Evolutionary conservation across 1,140 invertebrate species (phyloP), one percentile per base, ranked within the genome.

Genomic region (Bacillus rossius): DNA sequence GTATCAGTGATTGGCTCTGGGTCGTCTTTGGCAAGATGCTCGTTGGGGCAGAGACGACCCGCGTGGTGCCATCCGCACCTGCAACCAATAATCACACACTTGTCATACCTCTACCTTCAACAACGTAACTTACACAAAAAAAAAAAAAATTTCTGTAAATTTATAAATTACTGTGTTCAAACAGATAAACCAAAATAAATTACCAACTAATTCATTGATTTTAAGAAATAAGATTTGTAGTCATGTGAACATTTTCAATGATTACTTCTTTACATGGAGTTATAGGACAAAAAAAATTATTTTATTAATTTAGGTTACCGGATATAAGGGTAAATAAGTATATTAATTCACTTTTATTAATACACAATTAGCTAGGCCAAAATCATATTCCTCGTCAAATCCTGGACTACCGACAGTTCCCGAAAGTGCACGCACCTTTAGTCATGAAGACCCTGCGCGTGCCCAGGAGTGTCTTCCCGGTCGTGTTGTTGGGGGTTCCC

Each of bases 361-460:
- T 40, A 10, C 10, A 40, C n/a, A 40, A 40, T 13, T 40, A 13
- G 10, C n/a, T 40, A 40, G n/a, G 10, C n/a, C n/a, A 13, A 40
- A 40, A 40, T 40, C 38, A n/a, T n/a, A n/a, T n/a, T n/a, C n/a
- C n/a, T n/a, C n/a, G n/a, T n/a, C n/a, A n/a, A n/a, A n/a, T n/a
- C n/a, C n/a, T n/a, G n/a, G n/a, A n/a, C n/a, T n/a, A n/a, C n/a
- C n/a, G n/a, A n/a, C n/a, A n/a, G n/a, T n/a, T n/a, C n/a, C n/a
- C n/a, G n/a, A n/a, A n/a, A n/a, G n/a, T 42, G 34, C 40, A 69
- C 63, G 67, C 67, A 79, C 77, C 73, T 75, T 91, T 91, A 0
- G 89, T 88, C 82, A 92, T 91, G 43, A 89, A 87, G 60, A 90
- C 88, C 66, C 87, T 75, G 61, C 86, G 75, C 14, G 84, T 85